These are phyloP conservation scores for Rugalucina vietnamica DNA, from an alignment of 2,888 invertebrate genomes.

Conservation along the genomic window DNA sequence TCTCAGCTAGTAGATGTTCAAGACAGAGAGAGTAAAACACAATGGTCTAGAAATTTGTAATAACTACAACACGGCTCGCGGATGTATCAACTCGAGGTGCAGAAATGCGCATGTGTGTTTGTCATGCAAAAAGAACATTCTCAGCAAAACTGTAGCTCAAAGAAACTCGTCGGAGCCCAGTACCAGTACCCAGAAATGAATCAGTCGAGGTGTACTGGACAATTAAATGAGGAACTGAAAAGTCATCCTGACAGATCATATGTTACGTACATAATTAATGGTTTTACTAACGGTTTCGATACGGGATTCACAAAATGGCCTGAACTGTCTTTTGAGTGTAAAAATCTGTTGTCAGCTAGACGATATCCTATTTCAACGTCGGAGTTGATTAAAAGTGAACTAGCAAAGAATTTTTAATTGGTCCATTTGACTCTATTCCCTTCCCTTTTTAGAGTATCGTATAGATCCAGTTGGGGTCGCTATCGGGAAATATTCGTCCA, in stretches of 20 bases:
- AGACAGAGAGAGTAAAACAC: too few species aligned
- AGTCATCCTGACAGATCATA: slow-evolving; percentile 11
- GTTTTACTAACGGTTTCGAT: slow-evolving; percentile 13
- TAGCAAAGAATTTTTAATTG: slow-evolving; percentile 46
- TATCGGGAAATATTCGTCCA: slow-evolving; percentile 50
- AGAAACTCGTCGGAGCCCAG: too few species aligned
- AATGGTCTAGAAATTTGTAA: too few species aligned
- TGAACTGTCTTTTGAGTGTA: background rate
- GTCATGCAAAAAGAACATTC: too few species aligned
- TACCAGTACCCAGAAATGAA: too few species aligned
- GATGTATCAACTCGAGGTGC: too few species aligned
- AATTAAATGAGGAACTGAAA: background rate
- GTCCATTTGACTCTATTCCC: slow-evolving; percentile 37
- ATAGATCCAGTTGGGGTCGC: slow-evolving; percentile 51
- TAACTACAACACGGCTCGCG: too few species aligned
- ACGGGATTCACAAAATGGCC: background rate
- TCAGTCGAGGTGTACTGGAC: slow-evolving; percentile 7
- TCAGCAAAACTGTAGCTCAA: too few species aligned
- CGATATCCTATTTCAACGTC: slow-evolving; percentile 23
- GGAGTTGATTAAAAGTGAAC: slow-evolving; percentile 38
- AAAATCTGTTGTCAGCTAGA: slow-evolving; percentile 42
- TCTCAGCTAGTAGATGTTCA: too few species aligned
- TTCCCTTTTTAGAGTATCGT: slow-evolving; percentile 38
- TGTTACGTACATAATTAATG: background rate
- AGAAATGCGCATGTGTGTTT: too few species aligned